Base-by-base conservation (phyloP, 2,797 vertebrate species). In the Ataeniobius toweri region DNA sequence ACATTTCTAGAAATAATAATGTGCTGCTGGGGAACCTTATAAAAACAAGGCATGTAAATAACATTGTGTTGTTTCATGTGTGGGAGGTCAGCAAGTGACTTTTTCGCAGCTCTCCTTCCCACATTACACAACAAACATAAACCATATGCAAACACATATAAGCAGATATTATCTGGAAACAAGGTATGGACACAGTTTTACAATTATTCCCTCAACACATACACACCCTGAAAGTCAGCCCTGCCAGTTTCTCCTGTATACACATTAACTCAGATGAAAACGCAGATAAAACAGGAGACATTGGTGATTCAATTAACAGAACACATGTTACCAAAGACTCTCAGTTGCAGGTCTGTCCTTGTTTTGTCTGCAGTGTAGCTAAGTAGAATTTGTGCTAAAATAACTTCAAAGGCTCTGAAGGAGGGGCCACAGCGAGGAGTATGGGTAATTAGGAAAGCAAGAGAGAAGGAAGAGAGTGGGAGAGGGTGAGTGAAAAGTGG, bases 331-430 rank as follows among this genome's bases (percentile, higher is more conserved):
- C 53, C 75, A 88, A 63, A 83, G 79, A 84, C 73, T 84, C 80
- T 85, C 75, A 73, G 88, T 89, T 28, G 55, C 80, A 85, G 86
- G 74, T 71, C 69, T 80, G 73, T 82, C 75, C 90, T 85, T 90
- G 93, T 91, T 94, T 93, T 90, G 93, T 93, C 93, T 93, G 86
- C 85, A 83, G 85, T 83, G 84, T 72, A 86, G 91, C 86, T 78
- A 86, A 90, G 90, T 84, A 86, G 91, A 93, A 93, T 89, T 86
- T 89, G 80, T 1, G 75, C 90, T 91, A 89, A 93, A 94, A 93
- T 92, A 94, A 93, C 93, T 92, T 94, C 93, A 94, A 94, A 95
- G 93, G 75, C 68, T 84, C 69, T 68, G 75, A 89, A 86, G 90
- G 88, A 91, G 92, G 86, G 85, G 88, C 90, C 89, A 90, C 85